Percentiles rank a stretch among this genome's conserved stretches.
Conservation (phyloP, 2,888 invertebrate species). For the Odontocerum albicorne region DNA sequence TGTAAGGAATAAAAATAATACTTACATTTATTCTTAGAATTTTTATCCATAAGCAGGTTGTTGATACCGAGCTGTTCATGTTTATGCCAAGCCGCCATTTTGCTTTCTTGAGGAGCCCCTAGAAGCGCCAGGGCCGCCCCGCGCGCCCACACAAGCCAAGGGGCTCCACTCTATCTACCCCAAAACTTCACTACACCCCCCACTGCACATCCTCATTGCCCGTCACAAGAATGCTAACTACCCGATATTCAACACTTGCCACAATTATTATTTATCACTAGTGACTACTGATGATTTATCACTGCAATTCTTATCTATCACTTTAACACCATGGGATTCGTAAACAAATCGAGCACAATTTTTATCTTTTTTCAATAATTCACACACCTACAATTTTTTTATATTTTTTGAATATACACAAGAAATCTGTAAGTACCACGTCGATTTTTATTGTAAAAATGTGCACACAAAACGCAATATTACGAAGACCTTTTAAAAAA, state of each 20-base stretch:
- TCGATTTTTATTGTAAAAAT: too few relatives aligned
- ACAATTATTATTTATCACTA: not conserved
- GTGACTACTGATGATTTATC: not conserved
- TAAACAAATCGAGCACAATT: too few relatives aligned
- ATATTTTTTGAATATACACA: too few relatives aligned
- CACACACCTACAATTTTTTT: too few relatives aligned
- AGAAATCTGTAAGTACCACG: too few relatives aligned
- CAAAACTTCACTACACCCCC: conserved; percentile 10
- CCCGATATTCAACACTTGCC: too few relatives aligned
- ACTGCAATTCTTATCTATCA: not conserved
- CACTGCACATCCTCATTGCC: conserved; percentile 20
- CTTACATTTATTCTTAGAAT: conserved; percentile 71
- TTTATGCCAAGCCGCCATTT: conserved; percentile 74
- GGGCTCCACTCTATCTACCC: conserved; percentile 45
- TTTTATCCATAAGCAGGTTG: conserved; percentile 66
- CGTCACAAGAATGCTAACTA: not conserved
- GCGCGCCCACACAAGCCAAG: conserved; percentile 46
- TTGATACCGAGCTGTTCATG: conserved; percentile 65
- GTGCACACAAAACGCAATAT: too few relatives aligned
- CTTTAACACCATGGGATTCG: not conserved
- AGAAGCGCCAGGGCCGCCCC: conserved; percentile 56
- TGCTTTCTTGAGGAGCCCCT: conserved; percentile 63
- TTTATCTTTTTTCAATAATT: too few relatives aligned
- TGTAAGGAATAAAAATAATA: too few relatives aligned
- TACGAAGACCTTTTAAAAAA: too few relatives aligned